Conservation (phyloP, 2,113 vertebrate genomes). For the Microcebus griseorufus region DNA sequence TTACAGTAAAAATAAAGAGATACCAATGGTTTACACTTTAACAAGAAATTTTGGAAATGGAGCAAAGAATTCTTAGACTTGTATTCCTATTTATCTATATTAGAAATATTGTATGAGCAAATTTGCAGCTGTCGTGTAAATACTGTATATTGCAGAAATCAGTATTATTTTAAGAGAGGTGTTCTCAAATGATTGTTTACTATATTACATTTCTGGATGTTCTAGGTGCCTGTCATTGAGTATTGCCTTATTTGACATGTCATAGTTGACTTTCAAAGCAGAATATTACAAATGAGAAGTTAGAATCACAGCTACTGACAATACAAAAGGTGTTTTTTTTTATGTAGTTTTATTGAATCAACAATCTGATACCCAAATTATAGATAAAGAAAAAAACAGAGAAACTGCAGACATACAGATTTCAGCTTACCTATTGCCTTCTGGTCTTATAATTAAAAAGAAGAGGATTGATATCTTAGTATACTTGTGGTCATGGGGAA, state of each 20-base stretch:
- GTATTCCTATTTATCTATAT: conserved; percentile 83
- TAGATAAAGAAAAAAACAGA: not conserved
- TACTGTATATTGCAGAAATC: conserved; percentile 88
- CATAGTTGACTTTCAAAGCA: conserved; percentile 66
- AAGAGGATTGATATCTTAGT: not conserved
- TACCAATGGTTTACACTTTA: conserved; percentile 68
- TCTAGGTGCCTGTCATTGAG: conserved; percentile 75
- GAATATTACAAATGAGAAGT: conserved; percentile 31
- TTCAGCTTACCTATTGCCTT: not conserved
- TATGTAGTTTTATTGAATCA: not conserved
- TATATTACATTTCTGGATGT: conserved; percentile 73
- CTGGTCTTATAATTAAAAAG: not conserved
- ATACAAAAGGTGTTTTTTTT: not conserved
- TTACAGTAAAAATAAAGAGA: conserved; percentile 43
- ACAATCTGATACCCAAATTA: not conserved
- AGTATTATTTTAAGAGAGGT: conserved; percentile 85
- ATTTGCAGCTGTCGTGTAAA: conserved; percentile 86
- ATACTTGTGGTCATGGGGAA: not conserved
- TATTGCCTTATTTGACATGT: conserved; percentile 80
- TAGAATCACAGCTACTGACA: conserved; percentile 50
- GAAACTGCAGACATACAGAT: not conserved
- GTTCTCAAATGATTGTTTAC: conserved; percentile 79
- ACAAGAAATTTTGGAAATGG: conserved; percentile 72
- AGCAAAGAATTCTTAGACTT: conserved; percentile 77
- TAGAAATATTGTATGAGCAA: conserved; percentile 82